Conservation (phyloP, 2,113 vertebrate genomes). For the Elephantulus edwardii region DNA sequence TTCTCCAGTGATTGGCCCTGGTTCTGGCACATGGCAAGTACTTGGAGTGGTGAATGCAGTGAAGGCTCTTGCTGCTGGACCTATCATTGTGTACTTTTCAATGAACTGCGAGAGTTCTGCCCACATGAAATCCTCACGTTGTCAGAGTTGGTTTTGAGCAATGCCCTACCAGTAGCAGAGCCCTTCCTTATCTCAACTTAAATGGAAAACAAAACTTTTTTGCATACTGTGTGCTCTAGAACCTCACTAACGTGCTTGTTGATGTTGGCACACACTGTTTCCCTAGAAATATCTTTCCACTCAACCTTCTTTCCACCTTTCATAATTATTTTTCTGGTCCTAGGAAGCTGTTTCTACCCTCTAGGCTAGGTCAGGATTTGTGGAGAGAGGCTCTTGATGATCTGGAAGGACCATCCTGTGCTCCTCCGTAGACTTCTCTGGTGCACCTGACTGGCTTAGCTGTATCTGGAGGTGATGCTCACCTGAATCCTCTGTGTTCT, state of each 20-base stretch:
- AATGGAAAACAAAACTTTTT: neutral
- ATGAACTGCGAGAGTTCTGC: neutral
- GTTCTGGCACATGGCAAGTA: neutral
- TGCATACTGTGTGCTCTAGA: neutral
- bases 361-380: neutral
- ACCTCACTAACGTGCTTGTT: neutral
- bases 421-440: accelerated
- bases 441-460: too few relatives aligned
- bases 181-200: neutral
- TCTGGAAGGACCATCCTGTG: neutral
- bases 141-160: neutral
- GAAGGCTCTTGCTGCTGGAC: neutral
- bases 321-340: neutral
- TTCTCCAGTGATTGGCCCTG: neutral
- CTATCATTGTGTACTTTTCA: neutral
- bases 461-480: neutral
- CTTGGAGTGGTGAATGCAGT: neutral
- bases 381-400: neutral
- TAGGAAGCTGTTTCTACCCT: neutral
- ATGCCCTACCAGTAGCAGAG: neutral
- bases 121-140: neutral
- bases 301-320: neutral
- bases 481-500: too few relatives aligned
- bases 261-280: neutral
- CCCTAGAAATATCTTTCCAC: neutral